Evolutionary conservation across 2,888 invertebrate species (phyloP), one percentile per base, ranked within the genome.

Genomic region (Nephrocerus scutellatus): DNA sequence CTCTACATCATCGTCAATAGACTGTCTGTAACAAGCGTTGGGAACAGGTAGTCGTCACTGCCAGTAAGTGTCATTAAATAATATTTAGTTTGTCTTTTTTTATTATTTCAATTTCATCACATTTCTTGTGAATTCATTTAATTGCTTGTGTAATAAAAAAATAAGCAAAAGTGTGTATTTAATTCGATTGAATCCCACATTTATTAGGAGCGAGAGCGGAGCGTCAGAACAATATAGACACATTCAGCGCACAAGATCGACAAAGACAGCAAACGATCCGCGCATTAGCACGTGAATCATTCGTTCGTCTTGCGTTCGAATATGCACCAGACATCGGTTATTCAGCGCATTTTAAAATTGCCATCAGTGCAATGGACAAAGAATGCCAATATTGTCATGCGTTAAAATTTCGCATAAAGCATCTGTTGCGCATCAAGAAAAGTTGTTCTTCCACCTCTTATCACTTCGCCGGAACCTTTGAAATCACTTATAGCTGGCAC

Each of bases 381-480:
- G 45, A 56, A 50, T 59, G 60, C 44, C 39, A 32, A 53, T 52
- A 58, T 57, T 60, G 60, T n/a, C n/a, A n/a, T n/a, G n/a, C n/a
- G n/a, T n/a, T n/a, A n/a, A n/a, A n/a, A n/a, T n/a, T n/a, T n/a
- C 48, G 40, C 60, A 32, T 41, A 53, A 48, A 63, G 60, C 48
- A 55, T 64, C 50, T 65, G 62, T 48, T 66, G 62, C 52, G 54
- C 56, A 44, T 53, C 48, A 41, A 60, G 61, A 43, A 62, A 65
- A 57, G 55, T 62, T 46, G 52, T 53, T 52, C 51, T 64, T 50
- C 39, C 52, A 49, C 50, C 52, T 54, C 51, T 66, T 46, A 39
- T 41, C 36, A 33, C 54, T 43, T 59, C 57, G 49, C 57, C 59
- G 44, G 56, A 63, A 45, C 61, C 61, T 52, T 51, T 61, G 18